Base-by-base conservation (phyloP, 30 jellyfish, hydroid and myxozoan genomes). In the Aurelia aurita complex sp. Pacific region DNA sequence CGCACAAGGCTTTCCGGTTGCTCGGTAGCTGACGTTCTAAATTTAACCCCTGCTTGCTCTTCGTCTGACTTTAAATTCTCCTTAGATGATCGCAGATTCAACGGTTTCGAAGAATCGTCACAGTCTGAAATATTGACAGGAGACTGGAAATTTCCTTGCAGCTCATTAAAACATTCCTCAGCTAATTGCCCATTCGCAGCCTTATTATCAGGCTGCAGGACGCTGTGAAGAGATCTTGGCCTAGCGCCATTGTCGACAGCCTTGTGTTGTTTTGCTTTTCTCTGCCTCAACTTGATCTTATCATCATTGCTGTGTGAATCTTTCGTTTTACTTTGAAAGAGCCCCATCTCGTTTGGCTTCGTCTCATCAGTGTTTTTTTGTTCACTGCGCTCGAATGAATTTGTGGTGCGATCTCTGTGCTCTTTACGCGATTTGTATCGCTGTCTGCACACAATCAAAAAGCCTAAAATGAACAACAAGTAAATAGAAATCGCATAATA, bases 381-480 rank as follows among this genome's bases (percentile, higher is more conserved):
- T 61, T 61, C 36, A 61, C 36, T 23, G 70, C 38, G 32, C 36
- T 61, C 36, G 36, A 17, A n/a, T 23, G 70, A 61, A 61, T n/a
- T 17, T 32, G 59, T n/a, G 33, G 73, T n/a, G 35, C n/a, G 52
- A 35, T 66, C 63, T 23, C 62, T 51, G 17, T 63, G 81, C 10
- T 70, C 81, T n/a, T 83, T 74, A 33, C 90, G 85, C 32, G 90
- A 59, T 87, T 79, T 87, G 87, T 64, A 78, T 61, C 81, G 88
- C 76, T 87, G 89, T 79, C 88, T 87, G 79, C 91, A 76, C 80
- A 77, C 97, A 16, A 89, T 55, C 53, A 82, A 43, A n/a, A 89
- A 80, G 78, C 97, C 97, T 74, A 81, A 62, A 23, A 82, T 40
- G 79, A 81, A 89, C 87, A 89, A 76, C 43, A 82, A 66, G 86